Conservation (phyloP, 1,140 invertebrate genomes). For the Drosophila pallidifrons region DNA sequence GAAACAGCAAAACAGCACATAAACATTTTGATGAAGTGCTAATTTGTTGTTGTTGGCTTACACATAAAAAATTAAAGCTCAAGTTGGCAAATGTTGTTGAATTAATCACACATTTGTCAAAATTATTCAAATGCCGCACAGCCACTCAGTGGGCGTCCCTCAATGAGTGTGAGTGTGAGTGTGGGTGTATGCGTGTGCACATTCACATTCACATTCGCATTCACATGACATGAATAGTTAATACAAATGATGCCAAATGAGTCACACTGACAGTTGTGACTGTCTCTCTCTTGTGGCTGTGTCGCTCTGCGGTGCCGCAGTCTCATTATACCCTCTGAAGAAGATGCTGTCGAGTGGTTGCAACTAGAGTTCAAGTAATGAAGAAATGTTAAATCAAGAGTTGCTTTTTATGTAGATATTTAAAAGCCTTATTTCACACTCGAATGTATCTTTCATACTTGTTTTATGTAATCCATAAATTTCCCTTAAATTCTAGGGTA, state of each 20-base stretch:
- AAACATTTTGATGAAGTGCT: constrained; percentile 63
- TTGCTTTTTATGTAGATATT: too few relatives aligned
- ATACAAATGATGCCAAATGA: constrained; percentile 56
- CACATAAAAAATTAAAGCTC: constrained; percentile 62
- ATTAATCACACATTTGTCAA: constrained; percentile 80
- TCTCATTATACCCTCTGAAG: background rate
- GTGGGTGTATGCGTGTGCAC: constrained; percentile 31
- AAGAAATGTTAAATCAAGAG: too few relatives aligned
- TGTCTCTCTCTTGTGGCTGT: constrained; percentile 13
- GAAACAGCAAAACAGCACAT: background rate
- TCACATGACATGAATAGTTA: constrained; percentile 71
- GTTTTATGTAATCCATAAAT: too few relatives aligned
- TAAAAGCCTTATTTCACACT: too few relatives aligned
- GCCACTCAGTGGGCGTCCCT: background rate
- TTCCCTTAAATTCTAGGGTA: constrained; percentile 7
- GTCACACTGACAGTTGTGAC: constrained; percentile 26
- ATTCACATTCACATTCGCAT: constrained; percentile 10
- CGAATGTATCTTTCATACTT: too few relatives aligned
- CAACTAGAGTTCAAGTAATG: background rate
- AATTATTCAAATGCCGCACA: constrained; percentile 72
- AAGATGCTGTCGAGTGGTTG: background rate
- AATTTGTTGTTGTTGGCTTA: constrained; percentile 58
- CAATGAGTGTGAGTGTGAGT: background rate
- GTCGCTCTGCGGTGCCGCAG: constrained; percentile 2
- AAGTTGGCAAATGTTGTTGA: constrained; percentile 73